phyloP scores from a whole-genome alignment of 1,140 invertebrate species.

The Drosophila ironensis region DNA sequence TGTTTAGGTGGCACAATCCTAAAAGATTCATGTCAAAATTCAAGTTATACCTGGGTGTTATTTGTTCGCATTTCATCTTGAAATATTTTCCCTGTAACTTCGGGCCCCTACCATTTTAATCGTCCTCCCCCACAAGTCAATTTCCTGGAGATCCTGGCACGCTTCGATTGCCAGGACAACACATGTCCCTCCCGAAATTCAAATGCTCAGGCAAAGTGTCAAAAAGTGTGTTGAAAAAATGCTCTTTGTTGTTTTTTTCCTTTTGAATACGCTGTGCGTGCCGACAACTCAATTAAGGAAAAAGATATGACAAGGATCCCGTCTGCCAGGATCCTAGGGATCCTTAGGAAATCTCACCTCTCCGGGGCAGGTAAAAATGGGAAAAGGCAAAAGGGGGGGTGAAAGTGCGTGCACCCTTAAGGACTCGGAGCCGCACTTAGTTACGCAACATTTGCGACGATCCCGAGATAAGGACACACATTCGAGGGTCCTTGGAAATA shows the following conservation, averaged over 20 bases:
- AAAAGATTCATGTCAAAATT: no score
- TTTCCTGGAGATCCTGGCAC: slow-evolving; percentile 32
- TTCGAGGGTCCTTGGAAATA: not conserved
- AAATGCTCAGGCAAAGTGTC: slow-evolving; percentile 61
- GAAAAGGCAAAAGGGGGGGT: not conserved
- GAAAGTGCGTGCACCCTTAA: slow-evolving; percentile 10
- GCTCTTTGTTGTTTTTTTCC: slow-evolving; percentile 12
- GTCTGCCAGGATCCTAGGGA: not conserved
- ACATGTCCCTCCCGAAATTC: slow-evolving; percentile 40
- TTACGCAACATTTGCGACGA: slow-evolving; percentile 71
- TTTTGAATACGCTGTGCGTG: slow-evolving; percentile 9
- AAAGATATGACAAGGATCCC: slow-evolving; percentile 8
- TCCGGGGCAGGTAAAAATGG: slow-evolving; percentile 27
- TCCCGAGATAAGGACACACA: slow-evolving; percentile 49
- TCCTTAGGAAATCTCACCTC: slow-evolving; percentile 62
- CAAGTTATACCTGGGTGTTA: no score
- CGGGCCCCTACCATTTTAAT: not conserved
- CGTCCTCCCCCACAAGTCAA: slow-evolving; percentile 28
- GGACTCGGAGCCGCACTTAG: slow-evolving; percentile 51
- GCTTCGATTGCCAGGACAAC: slow-evolving; percentile 49
- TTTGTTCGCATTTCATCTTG: no score
- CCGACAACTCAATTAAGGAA: slow-evolving; percentile 66
- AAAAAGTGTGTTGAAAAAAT: slow-evolving; percentile 45
- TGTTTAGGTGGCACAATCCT: no score
- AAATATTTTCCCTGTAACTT: no score